phyloP scores from a whole-genome alignment of 2,888 invertebrate genomes.

The Lasioglossum pauxillum region DNA sequence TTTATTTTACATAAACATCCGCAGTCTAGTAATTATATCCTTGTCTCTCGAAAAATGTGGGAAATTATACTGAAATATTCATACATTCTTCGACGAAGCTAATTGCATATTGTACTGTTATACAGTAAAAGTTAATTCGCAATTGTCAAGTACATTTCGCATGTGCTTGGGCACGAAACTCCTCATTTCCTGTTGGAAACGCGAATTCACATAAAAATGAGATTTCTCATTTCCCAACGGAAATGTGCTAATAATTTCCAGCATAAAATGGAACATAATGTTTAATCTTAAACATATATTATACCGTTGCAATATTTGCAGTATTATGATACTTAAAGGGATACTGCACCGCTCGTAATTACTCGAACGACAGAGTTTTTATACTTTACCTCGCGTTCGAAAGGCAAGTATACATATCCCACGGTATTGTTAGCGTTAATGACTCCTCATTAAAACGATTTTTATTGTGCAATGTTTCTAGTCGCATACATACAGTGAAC shows the following conservation, averaged over 20 bases:
- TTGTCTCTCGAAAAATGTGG: neutral
- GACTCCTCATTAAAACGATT: neutral
- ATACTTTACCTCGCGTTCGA: neutral
- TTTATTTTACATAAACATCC: too few species aligned
- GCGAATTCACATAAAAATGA: neutral
- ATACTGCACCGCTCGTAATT: neutral
- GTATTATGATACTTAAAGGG: neutral
- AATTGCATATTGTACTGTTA: neutral
- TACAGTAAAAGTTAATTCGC: neutral
- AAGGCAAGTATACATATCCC: neutral
- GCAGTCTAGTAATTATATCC: neutral
- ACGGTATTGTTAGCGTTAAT: neutral
- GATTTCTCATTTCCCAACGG: conserved; percentile 6
- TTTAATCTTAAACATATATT: neutral
- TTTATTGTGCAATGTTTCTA: neutral
- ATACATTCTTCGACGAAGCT: neutral
- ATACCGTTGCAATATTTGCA: neutral
- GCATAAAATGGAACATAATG: neutral
- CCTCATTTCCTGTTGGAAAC: conserved; percentile 6
- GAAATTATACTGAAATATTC: neutral
- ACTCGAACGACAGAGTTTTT: neutral
- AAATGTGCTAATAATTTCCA: neutral
- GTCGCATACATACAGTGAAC: too few species aligned
- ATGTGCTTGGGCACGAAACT: neutral
- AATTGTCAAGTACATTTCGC: conserved; percentile 2